phyloP scores from a whole-genome alignment of 2,888 invertebrate species.

The Eupithecia centaureata region DNA sequence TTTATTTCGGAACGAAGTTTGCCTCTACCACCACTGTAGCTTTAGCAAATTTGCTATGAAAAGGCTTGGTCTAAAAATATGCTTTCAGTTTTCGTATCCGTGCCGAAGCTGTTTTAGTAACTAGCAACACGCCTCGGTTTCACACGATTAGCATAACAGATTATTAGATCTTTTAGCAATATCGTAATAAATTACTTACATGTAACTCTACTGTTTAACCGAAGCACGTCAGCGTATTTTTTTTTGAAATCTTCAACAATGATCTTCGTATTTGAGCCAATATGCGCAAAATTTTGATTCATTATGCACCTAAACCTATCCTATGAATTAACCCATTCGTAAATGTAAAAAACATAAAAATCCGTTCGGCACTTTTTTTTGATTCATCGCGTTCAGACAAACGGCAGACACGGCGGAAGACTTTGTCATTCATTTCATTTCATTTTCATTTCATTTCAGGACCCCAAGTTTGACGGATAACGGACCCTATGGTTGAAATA shows the following conservation, averaged over 20 bases:
- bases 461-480: no score
- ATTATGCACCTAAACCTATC: not conserved
- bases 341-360: no score
- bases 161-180: not conserved
- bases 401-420: not conserved
- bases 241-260: not conserved
- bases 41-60: not conserved
- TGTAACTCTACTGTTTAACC: no score
- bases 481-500: no score
- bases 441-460: no score
- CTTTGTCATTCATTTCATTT: no score
- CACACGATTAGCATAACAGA: not conserved
- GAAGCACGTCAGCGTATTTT: no score
- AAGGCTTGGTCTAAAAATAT: no score
- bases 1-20: slow-evolving; percentile 19
- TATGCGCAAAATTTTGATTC: not conserved
- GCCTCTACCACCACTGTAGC: slow-evolving; percentile 1
- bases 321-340: not conserved
- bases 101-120: not conserved
- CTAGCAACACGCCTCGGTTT: not conserved
- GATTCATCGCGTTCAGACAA: not conserved
- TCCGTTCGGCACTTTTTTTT: not conserved
- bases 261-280: no score
- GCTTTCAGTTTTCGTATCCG: not conserved
- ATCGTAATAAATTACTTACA: not conserved